A percentile compares a stretch with the other conserved stretches of the same genome.
Evolutionary conservation across 2,113 vertebrate genomes (phyloP).

Genomic region (Ammodytes dubius): DNA sequence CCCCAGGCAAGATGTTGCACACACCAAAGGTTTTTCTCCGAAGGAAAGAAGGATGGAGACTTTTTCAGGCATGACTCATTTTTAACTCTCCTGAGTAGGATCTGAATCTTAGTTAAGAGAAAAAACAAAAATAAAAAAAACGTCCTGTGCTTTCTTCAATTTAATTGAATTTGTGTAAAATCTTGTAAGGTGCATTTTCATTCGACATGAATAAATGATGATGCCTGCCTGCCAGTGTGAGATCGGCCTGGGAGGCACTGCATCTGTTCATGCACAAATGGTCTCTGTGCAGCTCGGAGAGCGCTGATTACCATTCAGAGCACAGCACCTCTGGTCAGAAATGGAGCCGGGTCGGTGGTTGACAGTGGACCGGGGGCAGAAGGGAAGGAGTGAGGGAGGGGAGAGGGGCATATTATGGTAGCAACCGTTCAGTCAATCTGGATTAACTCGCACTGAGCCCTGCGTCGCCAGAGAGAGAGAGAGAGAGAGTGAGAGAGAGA

Average conservation of each 20-base stretch:
- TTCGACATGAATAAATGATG: slow-evolving; percentile 81
- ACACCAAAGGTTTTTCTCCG: slow-evolving; percentile 3
- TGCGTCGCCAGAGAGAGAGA: slow-evolving; percentile 54
- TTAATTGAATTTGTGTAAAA: slow-evolving; percentile 18
- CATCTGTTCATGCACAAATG: slow-evolving; percentile 81
- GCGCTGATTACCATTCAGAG: slow-evolving; percentile 81
- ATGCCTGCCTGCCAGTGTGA: slow-evolving; percentile 65
- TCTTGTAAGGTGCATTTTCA: slow-evolving; percentile 61
- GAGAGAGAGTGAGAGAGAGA: slow-evolving; percentile 69
- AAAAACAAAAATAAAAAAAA: neutral
- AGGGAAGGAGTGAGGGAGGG: neutral
- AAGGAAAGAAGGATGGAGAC: slow-evolving; percentile 11
- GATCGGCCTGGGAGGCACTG: slow-evolving; percentile 75
- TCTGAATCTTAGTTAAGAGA: slow-evolving; percentile 12
- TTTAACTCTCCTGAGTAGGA: neutral
- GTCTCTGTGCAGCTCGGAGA: slow-evolving; percentile 78
- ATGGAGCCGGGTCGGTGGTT: slow-evolving; percentile 76
- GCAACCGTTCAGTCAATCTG: slow-evolving; percentile 77
- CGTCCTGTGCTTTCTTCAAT: neutral
- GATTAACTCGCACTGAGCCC: slow-evolving; percentile 79
- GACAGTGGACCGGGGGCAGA: slow-evolving; percentile 72
- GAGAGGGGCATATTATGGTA: slow-evolving; percentile 55
- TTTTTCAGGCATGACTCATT: neutral
- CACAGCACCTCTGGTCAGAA: slow-evolving; percentile 81
- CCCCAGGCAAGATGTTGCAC: neutral